A percentile compares a stretch with the other conserved stretches of the same genome.
These are phyloP conservation scores for Anguilla marmorata DNA, from an alignment of 2,797 vertebrate genomes.

Conservation along the genomic window DNA sequence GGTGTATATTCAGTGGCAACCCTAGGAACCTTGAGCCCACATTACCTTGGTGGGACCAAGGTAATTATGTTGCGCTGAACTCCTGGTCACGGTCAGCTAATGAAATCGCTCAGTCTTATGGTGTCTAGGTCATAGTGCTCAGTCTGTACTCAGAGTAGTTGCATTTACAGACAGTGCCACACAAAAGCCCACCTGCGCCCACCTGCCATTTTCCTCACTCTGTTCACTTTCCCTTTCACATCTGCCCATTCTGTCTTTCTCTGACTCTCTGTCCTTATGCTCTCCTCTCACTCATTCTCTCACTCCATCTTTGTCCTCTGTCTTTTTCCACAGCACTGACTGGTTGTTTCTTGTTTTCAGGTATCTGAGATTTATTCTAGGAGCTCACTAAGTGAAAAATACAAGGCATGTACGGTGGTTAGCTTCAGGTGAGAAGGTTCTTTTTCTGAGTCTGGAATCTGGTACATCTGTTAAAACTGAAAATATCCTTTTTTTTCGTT, in stretches of 20 bases:
- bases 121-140: background rate
- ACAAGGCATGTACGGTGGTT: slow-evolving; percentile 57
- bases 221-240: background rate
- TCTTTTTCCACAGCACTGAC: background rate
- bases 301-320: background rate
- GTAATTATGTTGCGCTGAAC: background rate
- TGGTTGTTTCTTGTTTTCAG: slow-evolving; percentile 49
- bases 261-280: background rate
- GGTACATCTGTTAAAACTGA: background rate
- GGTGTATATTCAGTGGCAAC: background rate
- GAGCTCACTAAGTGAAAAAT: slow-evolving; percentile 48
- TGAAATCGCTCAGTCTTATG: background rate
- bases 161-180: background rate
- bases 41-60: background rate
- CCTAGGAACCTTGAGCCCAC: background rate
- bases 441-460: background rate
- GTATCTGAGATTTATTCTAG: slow-evolving; percentile 54
- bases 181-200: background rate
- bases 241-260: background rate
- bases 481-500: background rate
- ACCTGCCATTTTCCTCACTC: background rate
- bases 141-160: background rate
- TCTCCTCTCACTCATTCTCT: background rate
- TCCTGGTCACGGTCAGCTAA: background rate
- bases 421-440: slow-evolving; percentile 64